Conservation (phyloP, 2,797 vertebrate genomes). For the Sebastes steindachneri region DNA sequence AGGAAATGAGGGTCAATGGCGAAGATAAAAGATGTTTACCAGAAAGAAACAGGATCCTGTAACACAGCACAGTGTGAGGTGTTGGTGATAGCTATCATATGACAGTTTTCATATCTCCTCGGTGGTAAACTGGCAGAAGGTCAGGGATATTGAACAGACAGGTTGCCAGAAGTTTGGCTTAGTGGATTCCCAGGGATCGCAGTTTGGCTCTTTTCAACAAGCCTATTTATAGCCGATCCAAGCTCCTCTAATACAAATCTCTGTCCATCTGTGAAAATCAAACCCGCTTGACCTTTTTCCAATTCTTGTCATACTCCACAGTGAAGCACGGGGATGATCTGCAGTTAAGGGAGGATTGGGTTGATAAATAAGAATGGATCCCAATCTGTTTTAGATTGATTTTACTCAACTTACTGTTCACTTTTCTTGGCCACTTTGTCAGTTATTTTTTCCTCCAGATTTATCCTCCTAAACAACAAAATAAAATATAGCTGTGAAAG, state of each 20-base stretch:
- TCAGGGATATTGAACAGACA: slow-evolving; percentile 57
- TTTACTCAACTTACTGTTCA: slow-evolving; percentile 21
- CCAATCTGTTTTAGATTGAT: slow-evolving; percentile 29
- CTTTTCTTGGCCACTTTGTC: slow-evolving; percentile 2
- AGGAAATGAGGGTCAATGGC: slow-evolving; percentile 34
- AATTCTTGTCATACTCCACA: slow-evolving; percentile 40
- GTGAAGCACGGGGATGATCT: slow-evolving; percentile 39
- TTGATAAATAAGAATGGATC: slow-evolving; percentile 49
- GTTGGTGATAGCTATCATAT: slow-evolving; percentile 33
- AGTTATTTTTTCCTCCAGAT: not conserved
- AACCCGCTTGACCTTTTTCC: slow-evolving; percentile 62
- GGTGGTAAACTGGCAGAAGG: slow-evolving; percentile 60
- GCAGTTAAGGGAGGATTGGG: slow-evolving; percentile 32
- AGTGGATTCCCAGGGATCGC: slow-evolving; percentile 59
- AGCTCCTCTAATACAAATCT: slow-evolving; percentile 50
- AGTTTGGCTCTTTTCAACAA: slow-evolving; percentile 42
- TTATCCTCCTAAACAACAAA: not conserved
- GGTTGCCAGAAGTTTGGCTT: slow-evolving; percentile 65
- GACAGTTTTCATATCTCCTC: slow-evolving; percentile 44
- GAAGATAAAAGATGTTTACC: slow-evolving; percentile 40
- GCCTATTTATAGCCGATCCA: slow-evolving; percentile 51
- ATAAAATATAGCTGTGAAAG: not conserved
- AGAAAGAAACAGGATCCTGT: slow-evolving; percentile 5
- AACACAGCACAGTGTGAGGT: slow-evolving; percentile 6
- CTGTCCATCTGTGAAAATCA: slow-evolving; percentile 50